Conservation (phyloP, 1,140 invertebrate species). For the Hyles euphorbiae region DNA sequence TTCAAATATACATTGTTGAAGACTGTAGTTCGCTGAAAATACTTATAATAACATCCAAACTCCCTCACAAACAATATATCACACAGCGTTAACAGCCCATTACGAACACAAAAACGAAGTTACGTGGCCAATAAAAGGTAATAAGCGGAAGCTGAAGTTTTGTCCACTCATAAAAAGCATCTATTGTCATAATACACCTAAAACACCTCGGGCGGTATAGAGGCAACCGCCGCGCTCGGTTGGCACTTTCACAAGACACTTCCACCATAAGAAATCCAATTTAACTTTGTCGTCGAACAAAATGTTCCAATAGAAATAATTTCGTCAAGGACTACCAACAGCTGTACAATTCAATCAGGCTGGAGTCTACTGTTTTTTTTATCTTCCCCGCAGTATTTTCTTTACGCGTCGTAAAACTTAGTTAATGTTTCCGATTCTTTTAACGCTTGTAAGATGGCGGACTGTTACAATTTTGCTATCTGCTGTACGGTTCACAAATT, state of each 20-base stretch:
- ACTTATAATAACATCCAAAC: background rate
- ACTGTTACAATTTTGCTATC: constrained; percentile 3
- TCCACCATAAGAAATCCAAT: constrained; percentile 70
- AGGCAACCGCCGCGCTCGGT: constrained; percentile 34
- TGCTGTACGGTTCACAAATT: background rate
- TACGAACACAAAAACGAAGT: background rate
- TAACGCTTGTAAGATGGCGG: constrained; percentile 23
- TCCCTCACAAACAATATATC: background rate
- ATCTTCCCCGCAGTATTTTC: constrained; percentile 29
- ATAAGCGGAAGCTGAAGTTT: constrained; percentile 35
- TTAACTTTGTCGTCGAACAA: constrained; percentile 68
- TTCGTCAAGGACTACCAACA: constrained; percentile 60
- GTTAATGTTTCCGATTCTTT: constrained; percentile 40
- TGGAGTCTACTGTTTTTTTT: constrained; percentile 41
- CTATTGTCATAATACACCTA: constrained; percentile 52
- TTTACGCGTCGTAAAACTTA: constrained; percentile 31
- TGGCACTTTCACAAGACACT: constrained; percentile 47
- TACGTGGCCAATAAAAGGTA: constrained; percentile 16
- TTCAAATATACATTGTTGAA: background rate
- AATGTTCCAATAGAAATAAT: constrained; percentile 72
- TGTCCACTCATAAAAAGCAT: constrained; percentile 27
- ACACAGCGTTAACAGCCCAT: background rate
- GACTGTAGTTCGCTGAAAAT: background rate
- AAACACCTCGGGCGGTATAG: constrained; percentile 48
- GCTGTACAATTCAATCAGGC: constrained; percentile 66